phyloP scores from a whole-genome alignment of 2,113 vertebrate species.

The Bubo bubo region DNA sequence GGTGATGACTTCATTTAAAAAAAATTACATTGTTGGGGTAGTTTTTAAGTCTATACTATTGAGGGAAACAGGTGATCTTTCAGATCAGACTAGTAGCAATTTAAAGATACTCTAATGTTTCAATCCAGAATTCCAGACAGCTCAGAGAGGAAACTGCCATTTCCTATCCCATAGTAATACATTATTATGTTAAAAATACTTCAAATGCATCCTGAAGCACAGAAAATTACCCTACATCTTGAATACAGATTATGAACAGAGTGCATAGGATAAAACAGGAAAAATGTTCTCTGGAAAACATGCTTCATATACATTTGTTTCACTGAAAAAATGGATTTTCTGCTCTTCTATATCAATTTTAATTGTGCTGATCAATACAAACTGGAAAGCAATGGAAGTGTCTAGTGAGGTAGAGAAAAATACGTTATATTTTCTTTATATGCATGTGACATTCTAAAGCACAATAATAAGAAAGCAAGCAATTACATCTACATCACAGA shows the following conservation, averaged over 20 bases:
- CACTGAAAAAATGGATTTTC: background rate
- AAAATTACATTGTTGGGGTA: background rate
- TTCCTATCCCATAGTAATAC: conserved; percentile 43
- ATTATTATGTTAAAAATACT: conserved; percentile 47
- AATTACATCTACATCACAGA: background rate
- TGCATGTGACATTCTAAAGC: background rate
- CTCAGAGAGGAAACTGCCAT: conserved; percentile 10
- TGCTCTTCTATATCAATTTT: background rate
- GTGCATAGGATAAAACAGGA: background rate
- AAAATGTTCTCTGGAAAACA: background rate
- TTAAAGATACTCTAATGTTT: background rate
- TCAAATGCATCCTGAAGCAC: conserved; percentile 26
- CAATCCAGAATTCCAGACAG: conserved; percentile 10
- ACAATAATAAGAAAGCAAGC: background rate
- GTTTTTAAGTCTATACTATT: background rate
- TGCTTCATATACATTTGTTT: background rate
- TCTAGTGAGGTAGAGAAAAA: background rate
- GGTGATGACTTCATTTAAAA: background rate
- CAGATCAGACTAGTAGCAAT: background rate
- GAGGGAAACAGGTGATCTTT: conserved; percentile 21
- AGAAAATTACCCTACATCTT: conserved; percentile 2
- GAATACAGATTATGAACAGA: conserved; percentile 24
- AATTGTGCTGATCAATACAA: background rate
- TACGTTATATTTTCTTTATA: background rate
- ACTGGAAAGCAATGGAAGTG: background rate